Evolutionary conservation across 1,140 invertebrate genomes (phyloP), one percentile per base, ranked within the genome.

Genomic region (Trichonephila inaurata): DNA sequence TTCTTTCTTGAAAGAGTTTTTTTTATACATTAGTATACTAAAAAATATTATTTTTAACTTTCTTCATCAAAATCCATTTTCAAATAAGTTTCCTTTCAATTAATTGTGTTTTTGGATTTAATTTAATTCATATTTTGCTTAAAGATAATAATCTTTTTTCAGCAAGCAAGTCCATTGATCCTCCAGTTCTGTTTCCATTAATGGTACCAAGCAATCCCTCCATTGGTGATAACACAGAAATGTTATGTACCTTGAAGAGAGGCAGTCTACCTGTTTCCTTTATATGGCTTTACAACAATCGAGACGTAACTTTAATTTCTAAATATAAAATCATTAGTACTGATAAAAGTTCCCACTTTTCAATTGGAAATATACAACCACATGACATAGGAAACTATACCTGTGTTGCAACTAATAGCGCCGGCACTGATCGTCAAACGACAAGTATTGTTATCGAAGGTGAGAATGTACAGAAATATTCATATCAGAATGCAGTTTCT

Each of bases 351-450:
- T 92, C 90, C 14, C 58, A 83, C 8, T 92, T 69, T 44, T 66
- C 81, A 18, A 62, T 92, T 18, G 90, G 81, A 44, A 62, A 72
- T 44, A 64, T 92, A 18, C 44, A 66, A 60, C 24, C 91, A 0
- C 21, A 62, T 21, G 69, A 94, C 24, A 77, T 95, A 85, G 95
- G 95, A 86, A 95, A 95, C 64, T 95, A 95, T 72, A 95, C 95
- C 28, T 95, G 95, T 88, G 94, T 94, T 21, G 95, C 95, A 19
- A 94, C 92, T 44, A 95, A 95, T 91, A 93, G 89, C 21, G 95
- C 95, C 10, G 94, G 92, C 7, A 16, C 19, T 44, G 94, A 87
- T 72, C 28, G 28, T 18, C 72, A 86, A n/a, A 94, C 66, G 14
- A 94, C 89, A 16, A 33, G 21, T n/a, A 85, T 95, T 10, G 14